Evolutionary conservation across 1,140 invertebrate species (phyloP), one percentile per base, ranked within the genome.

Genomic region (Musca vetustissima): DNA sequence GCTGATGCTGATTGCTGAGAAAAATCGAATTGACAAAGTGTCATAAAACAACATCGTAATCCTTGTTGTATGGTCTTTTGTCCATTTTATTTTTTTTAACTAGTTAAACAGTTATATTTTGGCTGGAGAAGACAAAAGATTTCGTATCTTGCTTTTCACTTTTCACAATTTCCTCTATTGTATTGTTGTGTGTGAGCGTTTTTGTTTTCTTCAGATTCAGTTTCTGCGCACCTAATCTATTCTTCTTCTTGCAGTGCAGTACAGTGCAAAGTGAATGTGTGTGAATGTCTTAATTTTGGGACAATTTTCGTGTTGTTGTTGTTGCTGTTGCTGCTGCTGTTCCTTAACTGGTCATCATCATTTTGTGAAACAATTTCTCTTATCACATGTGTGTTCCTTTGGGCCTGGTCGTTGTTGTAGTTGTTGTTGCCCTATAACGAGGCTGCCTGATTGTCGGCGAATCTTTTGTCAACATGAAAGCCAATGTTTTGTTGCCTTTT

Each of bases 381-480:
- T 19, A 19, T 52, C 8, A 19, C 50, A 17, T 52, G 50, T 52
- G 17, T 52, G 15, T 52, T 49, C 47, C 47, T 49, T n/a, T n/a
- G n/a, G n/a, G n/a, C n/a, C n/a, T 49, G 13, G 28, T 28, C 28
- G 28, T 28, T 28, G 28, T 28, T 28, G 28, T 28, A 4, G 28
- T 28, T 28, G 3, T 28, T 28, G 28, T 28, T 28, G 28, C 3
- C 28, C 8, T 28, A 28, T 28, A 28, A 28, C 28, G 28, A 28
- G 28, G 3, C 28, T 28, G 28, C 28, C 28, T 28, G 28, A 28
- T 28, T 28, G 25, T 32, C 55, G 55, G 55, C 55, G 32, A 59
- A 59, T 59, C 55, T 59, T 59, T 59, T 59, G 55, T 59, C 55
- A 59, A 59, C 55, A 32, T 59, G 15, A 59, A 59, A 59, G 55